Evolutionary conservation across 37 sponge, comb jelly and placozoan genomes (phyloP), one percentile per base, ranked within the genome.

Genomic region (Geodia barretti): DNA sequence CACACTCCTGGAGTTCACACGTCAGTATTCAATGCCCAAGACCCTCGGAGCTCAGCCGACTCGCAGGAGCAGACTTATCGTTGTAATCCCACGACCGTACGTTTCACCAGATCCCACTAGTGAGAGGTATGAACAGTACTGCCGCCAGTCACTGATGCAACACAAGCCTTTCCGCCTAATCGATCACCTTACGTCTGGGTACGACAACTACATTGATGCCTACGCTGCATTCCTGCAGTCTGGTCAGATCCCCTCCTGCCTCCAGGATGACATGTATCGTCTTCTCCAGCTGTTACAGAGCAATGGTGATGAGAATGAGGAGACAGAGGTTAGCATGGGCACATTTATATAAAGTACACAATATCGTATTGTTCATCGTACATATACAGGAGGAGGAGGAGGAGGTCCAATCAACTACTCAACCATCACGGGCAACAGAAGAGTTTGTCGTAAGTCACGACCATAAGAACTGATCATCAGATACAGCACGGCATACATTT

Each of bases 141-240:
- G 83, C 32, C 83, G 34, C 5, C 72, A 80, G 62, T 40, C 38
- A n/a, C 72, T 71, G 72, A 80, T 80, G 81, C 14, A 40, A 60
- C 29, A 70, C 37, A 73, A 73, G 34, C 7, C 28, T 5, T 77
- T 77, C 38, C 64, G 78, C 17, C 30, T 54, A 30, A 24, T 75
- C 31, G 47, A 14, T 42, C 60, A 75, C 5, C 67, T 78, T 11
- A 58, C 39, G 3, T 60, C 38, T 26, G 75, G 24, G 41, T 17
- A n/a, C 65, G 61, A 31, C 36, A 86, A 61, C 23, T 79, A 64
- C 62, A 23, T 76, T 31, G 62, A 68, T 7, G 87, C 87, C 20
- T 86, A 86, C 80, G 72, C 75, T 38, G 0, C 2, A 21, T 79
- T 78, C 71, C 79, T 86, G 34, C 79, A 78, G 54, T 79, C 86